phyloP scores from a whole-genome alignment of 2,797 vertebrate genomes.

The Acomys russatus region DNA sequence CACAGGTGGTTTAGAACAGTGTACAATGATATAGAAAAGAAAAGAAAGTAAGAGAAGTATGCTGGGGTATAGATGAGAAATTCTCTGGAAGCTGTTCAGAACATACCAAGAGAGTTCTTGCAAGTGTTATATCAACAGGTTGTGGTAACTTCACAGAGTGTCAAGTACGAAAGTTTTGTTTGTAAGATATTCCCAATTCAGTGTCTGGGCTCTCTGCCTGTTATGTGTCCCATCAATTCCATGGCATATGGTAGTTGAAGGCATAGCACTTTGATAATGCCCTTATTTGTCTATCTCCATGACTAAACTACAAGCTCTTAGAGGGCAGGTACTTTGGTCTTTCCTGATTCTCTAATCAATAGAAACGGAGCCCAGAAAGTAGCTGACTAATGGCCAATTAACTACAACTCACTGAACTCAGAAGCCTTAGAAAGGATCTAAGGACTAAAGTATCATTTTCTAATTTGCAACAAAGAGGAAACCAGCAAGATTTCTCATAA shows the following conservation, averaged over 20 bases:
- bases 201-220: neutral
- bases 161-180: neutral
- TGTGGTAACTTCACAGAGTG: neutral
- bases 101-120: neutral
- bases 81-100: neutral
- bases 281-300: neutral
- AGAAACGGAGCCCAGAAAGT: neutral
- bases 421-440: slow-evolving; percentile 19
- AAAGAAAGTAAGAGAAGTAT: neutral
- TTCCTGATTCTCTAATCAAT: neutral
- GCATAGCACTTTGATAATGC: neutral
- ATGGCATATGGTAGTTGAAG: neutral
- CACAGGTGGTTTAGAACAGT: neutral
- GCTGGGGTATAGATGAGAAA: neutral
- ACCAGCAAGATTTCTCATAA: slow-evolving; percentile 75
- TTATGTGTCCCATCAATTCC: neutral
- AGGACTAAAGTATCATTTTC: slow-evolving; percentile 71
- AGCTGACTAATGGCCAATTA: slow-evolving; percentile 36
- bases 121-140: neutral
- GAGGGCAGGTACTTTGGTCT: neutral
- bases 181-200: neutral
- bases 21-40: neutral
- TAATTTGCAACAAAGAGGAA: slow-evolving; percentile 75
- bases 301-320: neutral
- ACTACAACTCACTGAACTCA: slow-evolving; percentile 27